Conservation (phyloP, 1,140 invertebrate species). For the Subanguina moxae region DNA sequence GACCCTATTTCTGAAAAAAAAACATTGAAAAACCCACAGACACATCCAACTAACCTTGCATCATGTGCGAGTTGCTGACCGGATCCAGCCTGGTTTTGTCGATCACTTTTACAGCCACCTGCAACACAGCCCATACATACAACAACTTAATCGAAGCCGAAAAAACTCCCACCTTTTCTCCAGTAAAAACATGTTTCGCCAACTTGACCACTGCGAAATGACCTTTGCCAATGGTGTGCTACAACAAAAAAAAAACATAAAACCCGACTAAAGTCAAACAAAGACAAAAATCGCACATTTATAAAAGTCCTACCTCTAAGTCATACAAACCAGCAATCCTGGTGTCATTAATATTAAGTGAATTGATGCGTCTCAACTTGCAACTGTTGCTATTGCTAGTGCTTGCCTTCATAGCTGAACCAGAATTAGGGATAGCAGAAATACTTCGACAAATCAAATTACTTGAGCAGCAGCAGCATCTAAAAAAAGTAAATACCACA, state of each 20-base stretch:
- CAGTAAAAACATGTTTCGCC: constrained; percentile 95
- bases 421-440: no score
- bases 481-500: no score
- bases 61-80: constrained; percentile 88
- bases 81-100: constrained; percentile 96
- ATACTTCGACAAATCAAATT: no score
- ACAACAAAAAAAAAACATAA: constrained; percentile 13
- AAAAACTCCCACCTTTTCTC: constrained; percentile 76
- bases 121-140: constrained; percentile 10
- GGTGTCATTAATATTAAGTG: constrained; percentile 38
- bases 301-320: constrained; percentile 16
- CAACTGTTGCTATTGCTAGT: not conserved
- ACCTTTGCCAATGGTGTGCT: constrained; percentile 57
- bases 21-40: no score
- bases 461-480: no score
- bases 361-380: constrained; percentile 3
- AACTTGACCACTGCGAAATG: constrained; percentile 97
- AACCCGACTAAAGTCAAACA: not conserved
- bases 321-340: constrained; percentile 55
- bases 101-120: constrained; percentile 74
- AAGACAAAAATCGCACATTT: not conserved
- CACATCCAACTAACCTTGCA: no score
- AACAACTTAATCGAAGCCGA: not conserved
- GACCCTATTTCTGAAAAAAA: no score
- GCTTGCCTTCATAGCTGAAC: not conserved